Percentiles rank a stretch among this genome's conserved stretches.
phyloP scores from a whole-genome alignment of 2,888 invertebrate genomes.

The Dryocosmus kuriphilus region DNA sequence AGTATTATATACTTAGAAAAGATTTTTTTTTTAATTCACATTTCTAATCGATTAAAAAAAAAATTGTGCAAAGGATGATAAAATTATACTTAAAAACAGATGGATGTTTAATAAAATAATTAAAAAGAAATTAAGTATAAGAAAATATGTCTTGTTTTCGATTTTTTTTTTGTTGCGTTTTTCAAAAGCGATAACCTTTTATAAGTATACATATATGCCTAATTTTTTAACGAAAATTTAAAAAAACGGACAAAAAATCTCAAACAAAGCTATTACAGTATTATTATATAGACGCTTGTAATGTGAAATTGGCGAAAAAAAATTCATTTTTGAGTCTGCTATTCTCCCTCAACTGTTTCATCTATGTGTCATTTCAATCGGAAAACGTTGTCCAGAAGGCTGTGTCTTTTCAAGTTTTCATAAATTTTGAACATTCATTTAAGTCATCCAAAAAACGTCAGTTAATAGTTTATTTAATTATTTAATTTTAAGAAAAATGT shows the following conservation, averaged over 20 bases:
- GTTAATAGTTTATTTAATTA: conserved; percentile 1
- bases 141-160: too few relatives aligned
- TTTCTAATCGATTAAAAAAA: too few relatives aligned
- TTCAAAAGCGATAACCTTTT: too few relatives aligned
- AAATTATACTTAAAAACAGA: too few relatives aligned
- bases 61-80: too few relatives aligned
- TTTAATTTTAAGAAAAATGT: not conserved
- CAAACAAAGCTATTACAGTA: too few relatives aligned
- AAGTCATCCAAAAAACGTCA: not conserved
- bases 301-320: conserved; percentile 20
- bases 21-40: too few relatives aligned
- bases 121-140: not conserved
- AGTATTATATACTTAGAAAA: too few relatives aligned
- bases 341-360: conserved; percentile 23
- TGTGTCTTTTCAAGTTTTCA: not conserved
- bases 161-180: too few relatives aligned
- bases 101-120: not conserved
- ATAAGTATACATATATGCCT: too few relatives aligned
- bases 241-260: too few relatives aligned
- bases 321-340: not conserved
- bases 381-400: not conserved
- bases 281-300: not conserved
- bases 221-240: too few relatives aligned
- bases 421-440: not conserved
- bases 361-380: not conserved